These are phyloP conservation scores for Leptoteleia sp. DNA, from an alignment of 1,140 invertebrate species.

Conservation along the genomic window DNA sequence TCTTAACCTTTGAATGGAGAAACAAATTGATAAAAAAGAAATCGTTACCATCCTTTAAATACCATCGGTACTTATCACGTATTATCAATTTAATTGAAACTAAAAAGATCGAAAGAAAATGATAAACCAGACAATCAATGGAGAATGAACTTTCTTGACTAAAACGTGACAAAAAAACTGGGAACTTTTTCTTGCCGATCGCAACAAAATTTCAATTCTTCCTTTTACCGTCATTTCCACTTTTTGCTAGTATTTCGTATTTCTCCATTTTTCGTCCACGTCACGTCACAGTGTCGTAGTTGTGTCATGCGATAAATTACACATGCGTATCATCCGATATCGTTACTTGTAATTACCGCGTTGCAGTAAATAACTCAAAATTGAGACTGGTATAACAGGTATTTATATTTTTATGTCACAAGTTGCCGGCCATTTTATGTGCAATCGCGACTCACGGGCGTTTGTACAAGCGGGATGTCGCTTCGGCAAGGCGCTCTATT, in stretches of 20 bases:
- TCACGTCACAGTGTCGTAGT: conserved; percentile 39
- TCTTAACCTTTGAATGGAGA: no score
- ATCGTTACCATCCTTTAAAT: no score
- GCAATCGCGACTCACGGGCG: conserved; percentile 10
- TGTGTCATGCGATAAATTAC: conserved; percentile 57
- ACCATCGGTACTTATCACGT: no score
- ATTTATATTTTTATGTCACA: conserved; percentile 50
- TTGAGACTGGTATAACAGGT: conserved; percentile 51
- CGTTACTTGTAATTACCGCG: conserved; percentile 53
- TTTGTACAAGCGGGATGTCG: conserved; percentile 14
- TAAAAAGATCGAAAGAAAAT: no score
- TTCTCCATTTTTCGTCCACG: conserved; percentile 14
- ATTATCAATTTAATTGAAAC: no score
- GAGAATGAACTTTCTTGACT: no score
- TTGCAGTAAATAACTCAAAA: conserved; percentile 48
- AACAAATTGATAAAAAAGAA: no score
- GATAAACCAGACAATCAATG: no score
- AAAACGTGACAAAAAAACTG: no score
- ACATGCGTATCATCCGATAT: conserved; percentile 14
- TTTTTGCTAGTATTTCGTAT: conserved; percentile 8
- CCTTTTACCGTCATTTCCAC: conserved; percentile 33
- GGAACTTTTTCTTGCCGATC: conserved; percentile 4
- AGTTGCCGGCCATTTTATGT: conserved; percentile 30
- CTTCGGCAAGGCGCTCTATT: neutral
- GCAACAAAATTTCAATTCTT: conserved; percentile 23